Evolutionary conservation across 2,888 invertebrate species (phyloP).

Genomic region (Archaeoteleia sp.): DNA sequence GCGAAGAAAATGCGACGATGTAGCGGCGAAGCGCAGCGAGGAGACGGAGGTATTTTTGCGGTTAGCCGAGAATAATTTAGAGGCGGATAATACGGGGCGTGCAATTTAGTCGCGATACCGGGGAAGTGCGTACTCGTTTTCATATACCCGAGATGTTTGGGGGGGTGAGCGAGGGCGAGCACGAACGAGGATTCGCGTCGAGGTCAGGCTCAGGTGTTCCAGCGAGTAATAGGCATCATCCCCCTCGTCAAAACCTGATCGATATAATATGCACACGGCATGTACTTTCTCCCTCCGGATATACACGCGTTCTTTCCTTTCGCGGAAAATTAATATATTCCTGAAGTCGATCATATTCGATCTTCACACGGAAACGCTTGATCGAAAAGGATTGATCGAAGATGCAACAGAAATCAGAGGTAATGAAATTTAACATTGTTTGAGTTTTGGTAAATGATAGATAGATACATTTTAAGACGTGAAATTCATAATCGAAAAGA

Average conservation of each 20-base stretch:
- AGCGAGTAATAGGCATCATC: constrained; percentile 56
- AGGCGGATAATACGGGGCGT: constrained; percentile 63
- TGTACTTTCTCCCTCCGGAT: constrained; percentile 15
- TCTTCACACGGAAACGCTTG: constrained; percentile 21
- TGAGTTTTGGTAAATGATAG: no score
- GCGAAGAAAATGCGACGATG: constrained; percentile 47
- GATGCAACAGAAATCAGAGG: constrained; percentile 3
- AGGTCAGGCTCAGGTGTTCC: constrained; percentile 70
- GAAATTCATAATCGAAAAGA: no score
- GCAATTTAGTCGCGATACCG: constrained; percentile 64
- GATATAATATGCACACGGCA: constrained; percentile 68
- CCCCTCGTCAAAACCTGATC: constrained; percentile 71
- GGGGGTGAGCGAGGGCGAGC: constrained; percentile 38
- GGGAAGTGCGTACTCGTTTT: constrained; percentile 68
- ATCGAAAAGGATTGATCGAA: constrained; percentile 20
- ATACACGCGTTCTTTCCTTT: constrained; percentile 5
- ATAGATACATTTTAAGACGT: no score
- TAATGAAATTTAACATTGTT: no score
- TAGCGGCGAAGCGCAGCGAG: constrained; percentile 38
- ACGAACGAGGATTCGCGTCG: constrained; percentile 46
- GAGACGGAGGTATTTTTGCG: constrained; percentile 70
- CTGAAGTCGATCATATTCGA: constrained; percentile 27
- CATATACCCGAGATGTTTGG: constrained; percentile 57
- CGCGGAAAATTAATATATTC: constrained; percentile 48
- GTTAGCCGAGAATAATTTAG: constrained; percentile 72